Evolutionary conservation across 2,113 vertebrate genomes (phyloP).

Genomic region (Damaliscus lunatus): DNA sequence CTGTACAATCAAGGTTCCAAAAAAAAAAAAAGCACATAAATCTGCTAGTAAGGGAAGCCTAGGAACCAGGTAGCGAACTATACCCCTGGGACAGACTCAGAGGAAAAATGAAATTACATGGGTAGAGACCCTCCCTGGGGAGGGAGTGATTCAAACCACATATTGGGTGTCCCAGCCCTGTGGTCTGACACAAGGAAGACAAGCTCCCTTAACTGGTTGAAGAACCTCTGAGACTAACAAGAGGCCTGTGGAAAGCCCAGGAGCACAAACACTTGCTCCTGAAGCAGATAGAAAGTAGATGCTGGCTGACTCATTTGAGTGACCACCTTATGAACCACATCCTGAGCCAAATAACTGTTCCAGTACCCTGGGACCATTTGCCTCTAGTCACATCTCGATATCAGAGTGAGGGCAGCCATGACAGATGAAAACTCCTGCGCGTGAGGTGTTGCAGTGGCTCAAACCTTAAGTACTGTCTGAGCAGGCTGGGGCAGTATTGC

Average conservation of each 20-base stretch:
- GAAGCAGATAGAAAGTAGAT: not conserved
- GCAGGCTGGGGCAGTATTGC: rapidly evolving
- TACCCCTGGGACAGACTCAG: not conserved
- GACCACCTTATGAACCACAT: not conserved
- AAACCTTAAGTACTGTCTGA: not conserved
- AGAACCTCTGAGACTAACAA: not conserved
- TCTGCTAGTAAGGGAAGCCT: not conserved
- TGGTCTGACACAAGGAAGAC: not conserved
- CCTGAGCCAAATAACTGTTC: not conserved
- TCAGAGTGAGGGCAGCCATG: no score
- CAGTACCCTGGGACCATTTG: not conserved
- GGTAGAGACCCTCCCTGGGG: not conserved
- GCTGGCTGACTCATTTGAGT: not conserved
- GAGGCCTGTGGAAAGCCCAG: no score
- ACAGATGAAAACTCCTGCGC: rapidly evolving
- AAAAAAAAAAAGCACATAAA: not conserved
- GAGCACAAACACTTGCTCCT: not conserved
- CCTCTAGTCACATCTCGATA: not conserved
- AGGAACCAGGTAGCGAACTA: no score
- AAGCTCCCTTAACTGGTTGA: not conserved
- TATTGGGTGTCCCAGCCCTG: not conserved
- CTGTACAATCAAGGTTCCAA: not conserved
- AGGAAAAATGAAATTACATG: not conserved
- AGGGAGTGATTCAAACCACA: not conserved
- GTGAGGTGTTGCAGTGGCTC: not conserved